Base-by-base conservation (phyloP, 2,797 vertebrate species). In the Artibeus jamaicensis region DNA sequence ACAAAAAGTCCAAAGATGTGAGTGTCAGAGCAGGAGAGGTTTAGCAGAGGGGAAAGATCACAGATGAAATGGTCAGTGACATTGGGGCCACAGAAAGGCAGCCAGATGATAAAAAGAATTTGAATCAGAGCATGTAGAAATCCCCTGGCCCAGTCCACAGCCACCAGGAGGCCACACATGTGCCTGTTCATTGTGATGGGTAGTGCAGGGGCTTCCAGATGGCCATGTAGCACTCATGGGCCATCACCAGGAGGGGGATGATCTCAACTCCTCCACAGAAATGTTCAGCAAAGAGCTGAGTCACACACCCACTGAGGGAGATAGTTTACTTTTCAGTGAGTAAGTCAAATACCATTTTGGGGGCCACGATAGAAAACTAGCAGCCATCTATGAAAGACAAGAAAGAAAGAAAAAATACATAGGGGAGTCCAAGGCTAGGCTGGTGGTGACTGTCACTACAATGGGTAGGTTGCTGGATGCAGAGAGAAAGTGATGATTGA, bases 321-420 rank as follows among this genome's bases (percentile, higher is more conserved):
- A 86, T 95, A 1, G 93, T 93, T 95, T 87, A 96, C 59, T 95
- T 94, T 85, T 83, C 84, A 73, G 44, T 0, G 4, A 97, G 74
- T 26, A 96, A 93, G 93, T 97, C 97, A 44, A 93, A 22, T 70
- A 98, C 93, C 67, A 98, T 95, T 90, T 97, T 98, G n/a, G 96
- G 96, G 18, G 76, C 68, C 57, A 94, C 91, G 5, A 93, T 88
- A 6, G 95, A 97, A 44, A 97, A 97, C 62, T 85, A 97, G 24
- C 86, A 96, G 48, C 96, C 57, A 32, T 98, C 97, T 86, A 93
- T 7, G 5, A 98, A 96, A 50, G 97, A 96, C 26, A 98, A 81
- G 57, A 91, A 94, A 68, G 95, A 94, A 9, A 97, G 95, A 73
- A 97, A 77, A 98, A 97, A 59, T 97, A 97, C 97, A 97, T 96